Evolutionary conservation across 2,888 invertebrate species (phyloP).

Genomic region (Lomographa bimaculata): DNA sequence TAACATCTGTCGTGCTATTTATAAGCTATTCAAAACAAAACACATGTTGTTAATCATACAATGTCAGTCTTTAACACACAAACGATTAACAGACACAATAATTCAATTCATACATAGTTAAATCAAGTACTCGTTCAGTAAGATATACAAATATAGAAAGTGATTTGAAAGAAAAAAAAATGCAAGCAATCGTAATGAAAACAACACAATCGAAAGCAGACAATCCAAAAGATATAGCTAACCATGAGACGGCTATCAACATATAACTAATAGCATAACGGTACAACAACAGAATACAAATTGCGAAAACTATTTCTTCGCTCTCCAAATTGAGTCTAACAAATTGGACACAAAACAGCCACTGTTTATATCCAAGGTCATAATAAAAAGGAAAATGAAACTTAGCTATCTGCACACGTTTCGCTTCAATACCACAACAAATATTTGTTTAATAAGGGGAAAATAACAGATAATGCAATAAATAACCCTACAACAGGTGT

Average conservation of each 20-base stretch:
- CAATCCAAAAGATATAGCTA: slow-evolving; percentile 13
- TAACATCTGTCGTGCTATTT: slow-evolving; percentile 9
- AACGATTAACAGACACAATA: background rate
- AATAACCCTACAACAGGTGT: slow-evolving; percentile 55
- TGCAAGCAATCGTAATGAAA: background rate
- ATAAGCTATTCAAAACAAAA: background rate
- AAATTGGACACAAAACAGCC: slow-evolving; percentile 18
- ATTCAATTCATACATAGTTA: too few relatives aligned
- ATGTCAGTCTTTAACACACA: background rate
- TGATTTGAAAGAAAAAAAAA: background rate
- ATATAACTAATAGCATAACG: slow-evolving; percentile 17
- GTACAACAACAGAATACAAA: slow-evolving; percentile 18
- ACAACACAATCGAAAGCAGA: too few relatives aligned
- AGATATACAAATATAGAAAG: too few relatives aligned
- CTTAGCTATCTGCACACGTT: slow-evolving; percentile 29
- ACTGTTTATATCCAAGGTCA: slow-evolving; percentile 17
- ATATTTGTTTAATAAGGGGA: slow-evolving; percentile 33
- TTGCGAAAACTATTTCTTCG: slow-evolving; percentile 19
- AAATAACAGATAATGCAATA: slow-evolving; percentile 44
- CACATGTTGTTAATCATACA: slow-evolving; percentile 7
- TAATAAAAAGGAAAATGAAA: slow-evolving; percentile 21
- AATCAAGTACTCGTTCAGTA: too few relatives aligned
- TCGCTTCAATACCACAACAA: slow-evolving; percentile 24
- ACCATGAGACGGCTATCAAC: slow-evolving; percentile 16
- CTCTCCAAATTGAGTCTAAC: slow-evolving; percentile 16